Evolutionary conservation across 2,113 vertebrate species (phyloP).

Genomic region (Grammomys dolichurus): DNA sequence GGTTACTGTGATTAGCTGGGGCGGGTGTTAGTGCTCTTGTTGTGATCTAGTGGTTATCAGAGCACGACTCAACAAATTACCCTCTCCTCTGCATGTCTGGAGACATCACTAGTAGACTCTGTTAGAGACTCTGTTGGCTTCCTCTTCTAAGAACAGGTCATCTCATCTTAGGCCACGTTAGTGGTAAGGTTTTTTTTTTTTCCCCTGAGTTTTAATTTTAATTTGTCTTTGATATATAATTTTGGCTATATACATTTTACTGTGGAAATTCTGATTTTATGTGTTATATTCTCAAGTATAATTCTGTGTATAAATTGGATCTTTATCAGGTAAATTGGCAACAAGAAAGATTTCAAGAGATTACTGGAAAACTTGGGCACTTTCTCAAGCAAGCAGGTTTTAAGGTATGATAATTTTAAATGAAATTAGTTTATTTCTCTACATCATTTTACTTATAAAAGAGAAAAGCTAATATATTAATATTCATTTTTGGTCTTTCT

Average conservation of each 20-base stretch:
- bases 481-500: not conserved
- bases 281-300: conserved; percentile 50
- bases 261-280: conserved; percentile 61
- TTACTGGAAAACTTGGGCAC: conserved; percentile 94
- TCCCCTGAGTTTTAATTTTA: conserved; percentile 53
- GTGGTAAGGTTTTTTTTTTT: not conserved
- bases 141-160: conserved; percentile 29
- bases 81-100: not conserved
- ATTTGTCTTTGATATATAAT: conserved; percentile 60
- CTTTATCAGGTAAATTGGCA: conserved; percentile 95
- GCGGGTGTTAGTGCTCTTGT: not conserved
- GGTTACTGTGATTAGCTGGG: not conserved
- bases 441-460: conserved; percentile 29
- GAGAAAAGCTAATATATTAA: not conserved
- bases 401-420: conserved; percentile 90
- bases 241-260: conserved; percentile 61
- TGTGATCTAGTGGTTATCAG: conserved; percentile 16
- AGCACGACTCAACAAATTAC: not conserved
- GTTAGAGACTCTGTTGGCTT: not conserved
- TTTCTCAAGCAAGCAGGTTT: conserved; percentile 99
- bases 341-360: conserved; percentile 96
- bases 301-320: conserved; percentile 69
- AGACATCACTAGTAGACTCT: conserved; percentile 30
- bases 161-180: conserved; percentile 45
- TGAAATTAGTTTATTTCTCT: conserved; percentile 57